phyloP scores from a whole-genome alignment of 2,113 vertebrate genomes.

The Callospermophilus lateralis region DNA sequence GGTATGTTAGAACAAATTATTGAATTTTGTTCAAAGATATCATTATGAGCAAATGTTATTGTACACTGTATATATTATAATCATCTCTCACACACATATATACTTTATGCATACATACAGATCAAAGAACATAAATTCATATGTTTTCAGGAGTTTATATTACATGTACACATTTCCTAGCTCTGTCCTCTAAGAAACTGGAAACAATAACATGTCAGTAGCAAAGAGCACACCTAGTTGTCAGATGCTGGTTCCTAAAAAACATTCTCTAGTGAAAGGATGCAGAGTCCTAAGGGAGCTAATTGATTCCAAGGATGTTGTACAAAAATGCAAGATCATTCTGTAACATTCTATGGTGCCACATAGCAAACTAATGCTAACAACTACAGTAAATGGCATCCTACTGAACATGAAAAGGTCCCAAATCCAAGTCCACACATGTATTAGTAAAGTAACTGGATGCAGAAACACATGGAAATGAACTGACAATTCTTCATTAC shows the following conservation, averaged over 20 bases:
- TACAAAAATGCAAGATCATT: not conserved
- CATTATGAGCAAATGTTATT: not conserved
- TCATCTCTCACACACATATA: not conserved
- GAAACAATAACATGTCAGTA: not conserved
- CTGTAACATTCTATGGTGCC: not conserved
- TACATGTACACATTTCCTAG: not conserved
- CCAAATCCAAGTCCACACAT: not conserved
- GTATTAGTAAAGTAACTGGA: not conserved
- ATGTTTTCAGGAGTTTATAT: not conserved
- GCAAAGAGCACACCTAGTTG: not conserved
- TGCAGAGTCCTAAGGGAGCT: not conserved
- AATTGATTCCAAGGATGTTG: not conserved
- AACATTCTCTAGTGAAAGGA: not conserved
- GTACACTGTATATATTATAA: not conserved
- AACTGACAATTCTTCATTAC: not conserved
- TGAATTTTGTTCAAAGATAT: not conserved
- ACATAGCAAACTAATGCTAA: not conserved
- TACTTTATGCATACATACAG: not conserved
- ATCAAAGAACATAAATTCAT: not conserved
- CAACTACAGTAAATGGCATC: not conserved
- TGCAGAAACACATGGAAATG: not conserved
- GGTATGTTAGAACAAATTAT: not conserved
- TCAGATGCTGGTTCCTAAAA: not conserved
- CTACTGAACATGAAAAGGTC: not conserved
- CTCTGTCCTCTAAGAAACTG: not conserved